Evolutionary conservation across 2,113 vertebrate genomes (phyloP).

Genomic region (Solea senegalensis): DNA sequence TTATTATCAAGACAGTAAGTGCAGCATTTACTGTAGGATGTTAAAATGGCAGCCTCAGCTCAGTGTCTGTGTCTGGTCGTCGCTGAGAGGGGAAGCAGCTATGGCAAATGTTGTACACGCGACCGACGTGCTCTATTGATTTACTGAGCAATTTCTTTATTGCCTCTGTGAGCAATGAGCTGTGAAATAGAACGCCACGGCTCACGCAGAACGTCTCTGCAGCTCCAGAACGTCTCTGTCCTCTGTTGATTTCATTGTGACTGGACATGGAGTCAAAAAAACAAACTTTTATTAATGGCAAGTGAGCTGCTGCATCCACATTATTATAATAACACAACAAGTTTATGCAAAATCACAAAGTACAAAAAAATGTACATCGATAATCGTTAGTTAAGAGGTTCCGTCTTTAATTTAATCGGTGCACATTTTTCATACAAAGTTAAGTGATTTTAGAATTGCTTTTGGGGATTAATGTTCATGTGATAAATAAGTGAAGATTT

Average conservation of each 20-base stretch:
- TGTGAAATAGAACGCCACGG: background rate
- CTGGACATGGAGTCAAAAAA: background rate
- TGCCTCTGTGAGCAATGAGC: constrained; percentile 21
- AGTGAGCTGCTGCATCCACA: too few species aligned
- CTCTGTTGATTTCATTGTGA: background rate
- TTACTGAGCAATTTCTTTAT: constrained; percentile 52
- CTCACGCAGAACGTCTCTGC: background rate
- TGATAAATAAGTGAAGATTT: too few species aligned
- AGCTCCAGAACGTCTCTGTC: background rate
- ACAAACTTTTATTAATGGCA: too few species aligned
- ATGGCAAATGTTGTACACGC: constrained; percentile 24
- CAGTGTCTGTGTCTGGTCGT: background rate
- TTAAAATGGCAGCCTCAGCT: constrained; percentile 8
- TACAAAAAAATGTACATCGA: too few species aligned
- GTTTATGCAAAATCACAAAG: too few species aligned
- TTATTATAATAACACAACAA: too few species aligned
- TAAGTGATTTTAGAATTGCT: too few species aligned
- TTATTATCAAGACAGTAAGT: background rate
- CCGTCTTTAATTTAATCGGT: too few species aligned
- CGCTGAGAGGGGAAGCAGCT: constrained; percentile 26
- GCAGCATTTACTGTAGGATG: background rate
- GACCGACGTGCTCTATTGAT: constrained; percentile 58
- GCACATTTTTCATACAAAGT: too few species aligned
- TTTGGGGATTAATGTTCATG: too few species aligned
- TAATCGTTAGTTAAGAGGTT: too few species aligned